These are phyloP conservation scores for Drosophila sordidapex DNA, from an alignment of 2,888 invertebrate genomes.

Conservation along the genomic window DNA sequence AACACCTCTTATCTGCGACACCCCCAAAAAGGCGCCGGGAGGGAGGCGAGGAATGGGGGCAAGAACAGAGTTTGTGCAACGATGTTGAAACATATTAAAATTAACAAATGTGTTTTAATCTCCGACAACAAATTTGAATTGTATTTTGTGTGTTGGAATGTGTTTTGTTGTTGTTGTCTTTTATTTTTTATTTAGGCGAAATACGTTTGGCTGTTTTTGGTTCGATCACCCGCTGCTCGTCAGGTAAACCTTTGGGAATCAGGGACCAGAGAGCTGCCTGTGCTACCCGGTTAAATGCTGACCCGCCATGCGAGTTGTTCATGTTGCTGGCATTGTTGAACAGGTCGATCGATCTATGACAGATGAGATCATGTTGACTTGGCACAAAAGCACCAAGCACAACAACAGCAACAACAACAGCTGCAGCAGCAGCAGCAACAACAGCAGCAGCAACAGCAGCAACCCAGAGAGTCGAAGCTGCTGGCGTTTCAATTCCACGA, in stretches of 20 bases:
- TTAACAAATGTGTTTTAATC: conserved; percentile 82
- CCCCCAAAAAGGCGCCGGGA: conserved; percentile 17
- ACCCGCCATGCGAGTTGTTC: conserved; percentile 43
- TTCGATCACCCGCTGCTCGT: conserved; percentile 81
- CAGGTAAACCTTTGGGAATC: conserved; percentile 51
- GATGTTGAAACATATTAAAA: conserved; percentile 77
- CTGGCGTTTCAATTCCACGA: conserved; percentile 48
- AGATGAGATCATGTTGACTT: conserved; percentile 83
- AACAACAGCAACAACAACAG: conserved; percentile 10
- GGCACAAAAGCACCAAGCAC: conserved; percentile 65
- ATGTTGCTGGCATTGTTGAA: conserved; percentile 66
- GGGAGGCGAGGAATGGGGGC: not conserved
- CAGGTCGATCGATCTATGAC: conserved; percentile 84
- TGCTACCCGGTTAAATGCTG: conserved; percentile 57
- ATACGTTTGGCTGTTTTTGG: conserved; percentile 46
- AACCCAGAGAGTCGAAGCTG: conserved; percentile 3
- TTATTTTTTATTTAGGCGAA: conserved; percentile 58
- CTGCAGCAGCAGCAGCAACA: conserved; percentile 8
- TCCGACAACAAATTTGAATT: conserved; percentile 80
- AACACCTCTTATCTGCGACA: conserved; percentile 66
- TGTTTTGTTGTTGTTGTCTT: conserved; percentile 19
- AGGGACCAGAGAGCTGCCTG: conserved; percentile 36
- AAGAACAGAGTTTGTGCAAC: conserved; percentile 63
- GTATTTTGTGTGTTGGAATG: conserved; percentile 51
- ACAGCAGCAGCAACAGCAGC: conserved; percentile 9